These are phyloP conservation scores for Cyclina sinensis DNA, from an alignment of 1,140 invertebrate genomes.

Conservation along the genomic window DNA sequence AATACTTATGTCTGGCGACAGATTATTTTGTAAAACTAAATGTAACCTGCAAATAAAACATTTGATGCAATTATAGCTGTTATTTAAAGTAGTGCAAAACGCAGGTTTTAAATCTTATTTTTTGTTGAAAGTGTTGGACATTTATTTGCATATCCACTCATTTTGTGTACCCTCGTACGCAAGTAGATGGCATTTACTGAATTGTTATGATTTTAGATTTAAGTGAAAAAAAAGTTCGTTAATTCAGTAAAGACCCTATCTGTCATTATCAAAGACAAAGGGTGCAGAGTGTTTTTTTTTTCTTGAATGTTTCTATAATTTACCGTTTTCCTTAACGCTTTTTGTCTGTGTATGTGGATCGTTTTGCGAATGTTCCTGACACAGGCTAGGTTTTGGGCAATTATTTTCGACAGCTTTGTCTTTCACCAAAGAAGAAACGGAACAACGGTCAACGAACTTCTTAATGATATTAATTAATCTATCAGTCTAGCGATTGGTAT, in stretches of 20 bases:
- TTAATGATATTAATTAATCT: no score
- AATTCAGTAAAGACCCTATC: neutral
- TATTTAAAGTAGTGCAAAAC: neutral
- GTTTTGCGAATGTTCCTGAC: no score
- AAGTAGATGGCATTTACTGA: conserved; percentile 26
- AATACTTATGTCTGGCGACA: neutral
- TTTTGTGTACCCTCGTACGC: neutral
- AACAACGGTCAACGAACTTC: no score
- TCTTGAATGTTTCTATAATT: no score
- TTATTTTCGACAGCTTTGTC: no score
- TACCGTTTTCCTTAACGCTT: no score
- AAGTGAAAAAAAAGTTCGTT: neutral
- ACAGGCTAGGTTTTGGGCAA: no score
- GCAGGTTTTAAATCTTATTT: neutral
- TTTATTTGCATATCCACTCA: conserved; percentile 16
- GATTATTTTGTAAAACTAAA: neutral
- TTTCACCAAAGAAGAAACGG: no score
- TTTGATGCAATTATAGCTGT: neutral
- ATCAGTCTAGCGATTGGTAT: no score
- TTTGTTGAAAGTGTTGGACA: conserved; percentile 8
- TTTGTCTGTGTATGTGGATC: no score
- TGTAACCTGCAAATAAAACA: conserved; percentile 23
- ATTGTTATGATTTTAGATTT: neutral
- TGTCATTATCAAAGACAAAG: conserved; percentile 14
- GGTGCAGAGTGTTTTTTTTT: no score